phyloP scores from a whole-genome alignment of 2,888 invertebrate species.

The Bombylius major region DNA sequence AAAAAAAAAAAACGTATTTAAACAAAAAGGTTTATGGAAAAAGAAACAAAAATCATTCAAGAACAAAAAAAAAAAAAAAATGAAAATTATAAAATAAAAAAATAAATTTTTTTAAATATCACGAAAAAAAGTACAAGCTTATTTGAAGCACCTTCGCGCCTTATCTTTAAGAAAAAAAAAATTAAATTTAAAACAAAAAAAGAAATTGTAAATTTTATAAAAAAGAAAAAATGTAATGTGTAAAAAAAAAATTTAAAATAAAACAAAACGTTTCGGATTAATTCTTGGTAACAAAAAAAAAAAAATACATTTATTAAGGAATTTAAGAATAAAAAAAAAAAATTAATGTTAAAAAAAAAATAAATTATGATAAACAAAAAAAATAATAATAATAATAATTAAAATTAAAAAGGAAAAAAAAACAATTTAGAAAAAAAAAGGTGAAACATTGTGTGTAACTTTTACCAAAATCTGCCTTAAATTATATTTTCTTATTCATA shows the following conservation, averaged over 20 bases:
- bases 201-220: conserved; percentile 24
- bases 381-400: conserved; percentile 19
- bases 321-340: not conserved
- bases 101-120: conserved; percentile 32
- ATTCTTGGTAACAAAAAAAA: conserved; percentile 9
- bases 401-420: conserved; percentile 26
- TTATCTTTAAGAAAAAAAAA: conserved; percentile 47
- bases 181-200: conserved; percentile 6
- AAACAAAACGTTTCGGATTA: conserved; percentile 10
- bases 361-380: conserved; percentile 18
- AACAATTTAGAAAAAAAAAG: conserved; percentile 14
- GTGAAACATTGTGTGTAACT: conserved; percentile 41
- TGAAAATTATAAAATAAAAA: conserved; percentile 22
- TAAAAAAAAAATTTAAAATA: conserved; percentile 17
- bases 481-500: conserved; percentile 48
- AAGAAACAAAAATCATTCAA: conserved; percentile 7
- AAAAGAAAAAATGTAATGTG: conserved; percentile 38
- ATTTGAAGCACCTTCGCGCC: conserved; percentile 61
- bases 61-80: conserved; percentile 26
- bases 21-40: conserved; percentile 18
- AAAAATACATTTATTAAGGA: not conserved
- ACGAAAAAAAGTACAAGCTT: conserved; percentile 57
- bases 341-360: conserved; percentile 14
- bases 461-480: conserved; percentile 54
- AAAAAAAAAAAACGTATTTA: conserved; percentile 14